Percentiles rank a stretch among this genome's conserved stretches.
Conservation (phyloP, 2,888 invertebrate genomes). For the Apamea crenata region DNA sequence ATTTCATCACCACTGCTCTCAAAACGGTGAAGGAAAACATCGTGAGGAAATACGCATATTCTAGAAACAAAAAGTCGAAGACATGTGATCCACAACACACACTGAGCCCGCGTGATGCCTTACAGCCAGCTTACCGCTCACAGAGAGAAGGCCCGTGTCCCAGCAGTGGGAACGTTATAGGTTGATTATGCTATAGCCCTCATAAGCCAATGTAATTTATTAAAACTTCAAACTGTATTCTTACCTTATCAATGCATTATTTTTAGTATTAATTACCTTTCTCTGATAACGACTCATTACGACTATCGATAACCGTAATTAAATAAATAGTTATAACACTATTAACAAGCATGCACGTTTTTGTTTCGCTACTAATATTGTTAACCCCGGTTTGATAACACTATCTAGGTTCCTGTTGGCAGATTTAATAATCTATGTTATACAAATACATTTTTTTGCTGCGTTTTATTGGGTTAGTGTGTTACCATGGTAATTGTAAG, state of each 20-base stretch:
- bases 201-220: neutral
- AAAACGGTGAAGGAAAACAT: neutral
- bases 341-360: slow-evolving; percentile 34
- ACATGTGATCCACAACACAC: neutral
- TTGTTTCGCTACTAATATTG: slow-evolving; percentile 10
- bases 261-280: slow-evolving; percentile 45
- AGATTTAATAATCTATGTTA: slow-evolving; percentile 33
- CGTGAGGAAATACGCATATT: neutral
- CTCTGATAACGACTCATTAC: slow-evolving; percentile 47
- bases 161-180: neutral
- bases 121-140: neutral
- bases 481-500: slow-evolving; percentile 20
- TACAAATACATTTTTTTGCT: slow-evolving; percentile 19
- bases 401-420: slow-evolving; percentile 54
- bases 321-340: slow-evolving; percentile 37
- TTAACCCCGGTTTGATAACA: slow-evolving; percentile 37
- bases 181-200: neutral
- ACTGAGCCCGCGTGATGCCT: neutral
- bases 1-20: neutral
- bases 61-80: neutral
- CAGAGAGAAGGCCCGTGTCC: neutral
- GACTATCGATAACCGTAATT: slow-evolving; percentile 32
- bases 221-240: neutral
- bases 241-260: slow-evolving; percentile 19
- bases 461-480: slow-evolving; percentile 27